Evolutionary conservation across 2,113 vertebrate genomes (phyloP).

Genomic region (Calypte anna): DNA sequence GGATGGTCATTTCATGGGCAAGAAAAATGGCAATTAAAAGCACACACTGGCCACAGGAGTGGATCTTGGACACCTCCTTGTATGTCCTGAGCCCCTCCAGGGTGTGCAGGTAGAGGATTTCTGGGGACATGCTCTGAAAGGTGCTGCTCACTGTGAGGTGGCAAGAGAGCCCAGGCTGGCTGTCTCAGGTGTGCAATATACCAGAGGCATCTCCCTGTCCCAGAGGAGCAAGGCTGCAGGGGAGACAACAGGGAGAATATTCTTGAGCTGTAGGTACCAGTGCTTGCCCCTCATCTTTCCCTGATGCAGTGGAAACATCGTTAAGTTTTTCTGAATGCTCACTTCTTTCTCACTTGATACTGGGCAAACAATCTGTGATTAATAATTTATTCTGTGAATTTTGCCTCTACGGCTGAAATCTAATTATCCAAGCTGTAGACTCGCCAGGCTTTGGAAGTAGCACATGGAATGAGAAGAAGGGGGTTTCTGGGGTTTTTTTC

Average conservation of each 20-base stretch:
- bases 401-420: not conserved
- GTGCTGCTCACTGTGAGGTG: not conserved
- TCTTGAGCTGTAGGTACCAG: not conserved
- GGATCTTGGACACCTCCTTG: not conserved
- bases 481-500: not conserved
- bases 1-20: not conserved
- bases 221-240: not conserved
- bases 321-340: not conserved
- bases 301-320: accelerated
- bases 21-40: accelerated
- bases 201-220: not conserved
- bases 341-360: not conserved
- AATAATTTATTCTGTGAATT: not conserved
- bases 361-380: not conserved
- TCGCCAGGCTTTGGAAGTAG: not conserved
- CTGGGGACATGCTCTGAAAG: not conserved
- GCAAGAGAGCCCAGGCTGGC: not conserved
- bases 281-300: not conserved
- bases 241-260: accelerated
- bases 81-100: not conserved
- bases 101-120: not conserved
- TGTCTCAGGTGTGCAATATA: accelerated
- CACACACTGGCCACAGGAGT: not conserved
- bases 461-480: not conserved
- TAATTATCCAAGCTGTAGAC: not conserved